Conservation (phyloP, 2,797 vertebrate species). For the Aeoliscus strigatus region DNA sequence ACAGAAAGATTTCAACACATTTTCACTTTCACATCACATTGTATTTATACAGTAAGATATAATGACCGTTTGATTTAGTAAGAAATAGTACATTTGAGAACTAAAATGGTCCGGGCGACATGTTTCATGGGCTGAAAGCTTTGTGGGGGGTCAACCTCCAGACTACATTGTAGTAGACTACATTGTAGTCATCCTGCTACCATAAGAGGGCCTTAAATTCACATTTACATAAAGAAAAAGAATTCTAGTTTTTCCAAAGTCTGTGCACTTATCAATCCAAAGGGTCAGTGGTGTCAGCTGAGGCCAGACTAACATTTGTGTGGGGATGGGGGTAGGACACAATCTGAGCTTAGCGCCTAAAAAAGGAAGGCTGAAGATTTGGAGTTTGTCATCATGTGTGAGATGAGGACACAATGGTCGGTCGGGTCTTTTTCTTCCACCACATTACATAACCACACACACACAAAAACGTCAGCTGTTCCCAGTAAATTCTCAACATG, state of each 20-base stretch:
- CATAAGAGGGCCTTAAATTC: conserved; percentile 34
- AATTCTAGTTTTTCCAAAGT: too few species aligned
- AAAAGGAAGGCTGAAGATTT: conserved; percentile 18
- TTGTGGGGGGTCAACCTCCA: too few species aligned
- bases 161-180: too few species aligned
- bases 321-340: too few species aligned
- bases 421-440: conserved; percentile 8
- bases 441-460: conserved; percentile 1
- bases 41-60: not conserved
- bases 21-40: too few species aligned
- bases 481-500: too few species aligned
- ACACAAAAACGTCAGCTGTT: not conserved
- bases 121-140: not conserved
- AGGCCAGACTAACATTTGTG: too few species aligned
- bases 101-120: conserved; percentile 46
- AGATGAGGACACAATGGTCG: conserved; percentile 18
- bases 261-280: too few species aligned
- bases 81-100: conserved; percentile 62
- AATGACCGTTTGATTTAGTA: conserved; percentile 22
- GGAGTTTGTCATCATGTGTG: conserved; percentile 24
- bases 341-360: conserved; percentile 41
- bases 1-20: not conserved
- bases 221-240: too few species aligned
- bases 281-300: conserved; percentile 1
- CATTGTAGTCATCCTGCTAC: not conserved